A percentile compares a stretch with the other conserved stretches of the same genome.
These are phyloP conservation scores for Lomographa bimaculata DNA, from an alignment of 2,888 invertebrate species.

Conservation along the genomic window DNA sequence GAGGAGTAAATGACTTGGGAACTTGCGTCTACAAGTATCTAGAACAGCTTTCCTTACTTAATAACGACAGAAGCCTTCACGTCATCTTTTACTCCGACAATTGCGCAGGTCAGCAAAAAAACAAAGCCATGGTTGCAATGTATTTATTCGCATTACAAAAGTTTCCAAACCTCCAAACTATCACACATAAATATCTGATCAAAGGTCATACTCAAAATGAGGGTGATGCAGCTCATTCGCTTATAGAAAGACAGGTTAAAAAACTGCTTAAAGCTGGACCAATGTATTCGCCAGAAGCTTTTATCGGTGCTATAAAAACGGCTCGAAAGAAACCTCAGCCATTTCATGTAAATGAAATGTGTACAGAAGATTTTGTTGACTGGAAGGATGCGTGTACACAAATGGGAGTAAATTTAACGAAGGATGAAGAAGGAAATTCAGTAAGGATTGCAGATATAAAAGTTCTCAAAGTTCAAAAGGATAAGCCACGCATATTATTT, in stretches of 20 bases:
- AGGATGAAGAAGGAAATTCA: constrained; percentile 25
- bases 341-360: constrained; percentile 30
- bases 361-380: constrained; percentile 30
- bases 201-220: constrained; percentile 36
- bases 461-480: neutral
- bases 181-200: constrained; percentile 36
- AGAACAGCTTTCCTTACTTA: constrained; percentile 25
- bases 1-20: constrained; percentile 47
- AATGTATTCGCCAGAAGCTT: constrained; percentile 20
- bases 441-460: constrained; percentile 10
- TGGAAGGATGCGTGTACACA: constrained; percentile 30
- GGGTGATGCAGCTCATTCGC: constrained; percentile 33
- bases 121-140: constrained; percentile 33
- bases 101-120: constrained; percentile 42
- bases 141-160: constrained; percentile 27
- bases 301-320: constrained; percentile 27
- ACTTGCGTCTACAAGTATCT: constrained; percentile 47
- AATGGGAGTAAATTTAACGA: constrained; percentile 28
- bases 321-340: constrained; percentile 28
- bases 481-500: neutral
- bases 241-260: constrained; percentile 25
- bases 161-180: constrained; percentile 23
- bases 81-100: constrained; percentile 46
- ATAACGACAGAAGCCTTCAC: constrained; percentile 17
- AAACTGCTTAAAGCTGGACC: constrained; percentile 20